Evolutionary conservation across 1,140 invertebrate genomes (phyloP).

Genomic region (Diuraphis noxia): DNA sequence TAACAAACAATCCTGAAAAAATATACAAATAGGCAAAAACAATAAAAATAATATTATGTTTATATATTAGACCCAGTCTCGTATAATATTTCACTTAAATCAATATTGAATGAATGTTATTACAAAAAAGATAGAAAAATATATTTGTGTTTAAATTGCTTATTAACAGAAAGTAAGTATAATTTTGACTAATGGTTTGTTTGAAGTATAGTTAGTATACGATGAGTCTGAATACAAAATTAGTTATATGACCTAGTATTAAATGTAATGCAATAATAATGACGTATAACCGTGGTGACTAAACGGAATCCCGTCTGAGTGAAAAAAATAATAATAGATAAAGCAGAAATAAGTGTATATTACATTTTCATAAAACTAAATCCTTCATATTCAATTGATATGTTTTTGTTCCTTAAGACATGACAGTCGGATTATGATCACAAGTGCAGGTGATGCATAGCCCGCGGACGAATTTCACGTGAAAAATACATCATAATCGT

Average conservation of each 20-base stretch:
- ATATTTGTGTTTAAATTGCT: background rate
- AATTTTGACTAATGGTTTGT: constrained; percentile 8
- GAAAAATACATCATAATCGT: background rate
- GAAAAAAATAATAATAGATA: background rate
- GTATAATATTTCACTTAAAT: background rate
- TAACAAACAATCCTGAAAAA: background rate
- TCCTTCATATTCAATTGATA: background rate
- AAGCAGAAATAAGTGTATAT: background rate
- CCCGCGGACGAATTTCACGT: background rate
- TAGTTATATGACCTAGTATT: background rate
- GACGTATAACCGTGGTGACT: background rate
- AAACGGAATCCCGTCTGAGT: background rate
- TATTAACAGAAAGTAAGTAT: background rate
- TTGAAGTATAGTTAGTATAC: background rate
- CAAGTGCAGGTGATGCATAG: too few species aligned
- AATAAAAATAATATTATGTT: background rate
- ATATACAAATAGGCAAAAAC: background rate
- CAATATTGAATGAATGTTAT: background rate
- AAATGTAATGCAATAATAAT: background rate
- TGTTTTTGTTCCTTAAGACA: background rate
- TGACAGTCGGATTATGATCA: too few species aligned
- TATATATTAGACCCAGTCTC: background rate
- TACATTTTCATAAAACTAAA: background rate
- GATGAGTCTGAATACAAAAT: background rate
- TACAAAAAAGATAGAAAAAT: too few species aligned